Conservation (phyloP, 2,113 vertebrate species). For the Cyprinodon brontotheroides region DNA sequence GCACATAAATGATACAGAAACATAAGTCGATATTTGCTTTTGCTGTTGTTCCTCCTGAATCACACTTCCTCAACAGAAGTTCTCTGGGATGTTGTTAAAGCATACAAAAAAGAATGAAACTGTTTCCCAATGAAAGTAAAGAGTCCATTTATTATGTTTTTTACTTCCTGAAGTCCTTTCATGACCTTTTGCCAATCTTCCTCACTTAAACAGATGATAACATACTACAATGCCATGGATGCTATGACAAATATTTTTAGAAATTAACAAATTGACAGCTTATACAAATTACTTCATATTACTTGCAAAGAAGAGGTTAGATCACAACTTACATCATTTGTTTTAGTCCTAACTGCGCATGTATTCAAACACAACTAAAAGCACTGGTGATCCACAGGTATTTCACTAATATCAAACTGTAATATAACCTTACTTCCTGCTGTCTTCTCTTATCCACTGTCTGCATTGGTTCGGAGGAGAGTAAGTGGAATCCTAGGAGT, state of each 20-base stretch:
- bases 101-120: slow-evolving; percentile 23
- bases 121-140: slow-evolving; percentile 24
- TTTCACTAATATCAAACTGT: neutral
- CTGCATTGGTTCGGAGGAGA: neutral
- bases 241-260: neutral
- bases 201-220: neutral
- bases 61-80: slow-evolving; percentile 51
- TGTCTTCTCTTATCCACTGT: slow-evolving; percentile 26
- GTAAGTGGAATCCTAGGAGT: slow-evolving; percentile 1
- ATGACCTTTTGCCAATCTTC: slow-evolving; percentile 27
- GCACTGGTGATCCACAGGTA: slow-evolving; percentile 15
- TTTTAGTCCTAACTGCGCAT: neutral
- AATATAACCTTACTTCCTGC: slow-evolving; percentile 43
- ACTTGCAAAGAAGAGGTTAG: neutral
- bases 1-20: neutral
- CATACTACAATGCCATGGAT: neutral
- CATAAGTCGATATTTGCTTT: slow-evolving; percentile 15
- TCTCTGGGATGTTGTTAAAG: slow-evolving; percentile 27
- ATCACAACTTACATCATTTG: slow-evolving; percentile 36
- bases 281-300: neutral
- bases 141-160: neutral
- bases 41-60: slow-evolving; percentile 46
- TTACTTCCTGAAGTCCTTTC: slow-evolving; percentile 5
- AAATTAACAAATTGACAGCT: neutral
- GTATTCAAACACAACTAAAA: neutral